phyloP scores from a whole-genome alignment of 2,113 vertebrate species.

The Misgurnus mizolepis region DNA sequence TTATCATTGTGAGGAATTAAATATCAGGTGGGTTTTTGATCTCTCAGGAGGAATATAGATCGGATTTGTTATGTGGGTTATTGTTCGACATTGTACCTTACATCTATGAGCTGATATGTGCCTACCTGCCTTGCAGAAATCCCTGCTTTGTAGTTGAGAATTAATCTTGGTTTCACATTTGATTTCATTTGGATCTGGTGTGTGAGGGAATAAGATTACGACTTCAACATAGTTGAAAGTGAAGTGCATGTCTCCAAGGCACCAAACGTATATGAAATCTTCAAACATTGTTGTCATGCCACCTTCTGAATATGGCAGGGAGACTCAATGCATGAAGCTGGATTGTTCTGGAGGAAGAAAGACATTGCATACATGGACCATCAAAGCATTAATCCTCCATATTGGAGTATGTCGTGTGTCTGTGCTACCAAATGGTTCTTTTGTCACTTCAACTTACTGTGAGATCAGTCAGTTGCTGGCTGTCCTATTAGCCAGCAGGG shows the following conservation, averaged over 20 bases:
- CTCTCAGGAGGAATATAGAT: background rate
- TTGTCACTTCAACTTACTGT: constrained; percentile 27
- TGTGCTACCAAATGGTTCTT: constrained; percentile 31
- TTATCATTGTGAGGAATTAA: constrained; percentile 14
- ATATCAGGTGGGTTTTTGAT: constrained; percentile 23
- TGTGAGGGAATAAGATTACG: background rate
- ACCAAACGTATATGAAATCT: background rate
- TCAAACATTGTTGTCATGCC: background rate
- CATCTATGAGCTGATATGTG: background rate
- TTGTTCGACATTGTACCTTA: background rate
- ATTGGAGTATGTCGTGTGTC: constrained; percentile 30
- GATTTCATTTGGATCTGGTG: background rate
- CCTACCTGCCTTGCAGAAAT: background rate
- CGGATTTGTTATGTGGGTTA: background rate
- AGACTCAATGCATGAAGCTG: background rate
- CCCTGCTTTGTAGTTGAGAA: background rate
- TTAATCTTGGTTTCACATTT: constrained; percentile 1
- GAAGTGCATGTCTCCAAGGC: background rate
- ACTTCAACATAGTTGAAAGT: background rate
- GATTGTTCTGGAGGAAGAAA: background rate
- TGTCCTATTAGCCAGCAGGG: constrained; percentile 33
- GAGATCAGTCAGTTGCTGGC: constrained; percentile 13
- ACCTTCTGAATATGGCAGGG: background rate
- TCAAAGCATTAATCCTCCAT: constrained; percentile 35
- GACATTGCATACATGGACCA: constrained; percentile 4